phyloP scores from a whole-genome alignment of 2,797 vertebrate species.

The Sebastes diploproa region DNA sequence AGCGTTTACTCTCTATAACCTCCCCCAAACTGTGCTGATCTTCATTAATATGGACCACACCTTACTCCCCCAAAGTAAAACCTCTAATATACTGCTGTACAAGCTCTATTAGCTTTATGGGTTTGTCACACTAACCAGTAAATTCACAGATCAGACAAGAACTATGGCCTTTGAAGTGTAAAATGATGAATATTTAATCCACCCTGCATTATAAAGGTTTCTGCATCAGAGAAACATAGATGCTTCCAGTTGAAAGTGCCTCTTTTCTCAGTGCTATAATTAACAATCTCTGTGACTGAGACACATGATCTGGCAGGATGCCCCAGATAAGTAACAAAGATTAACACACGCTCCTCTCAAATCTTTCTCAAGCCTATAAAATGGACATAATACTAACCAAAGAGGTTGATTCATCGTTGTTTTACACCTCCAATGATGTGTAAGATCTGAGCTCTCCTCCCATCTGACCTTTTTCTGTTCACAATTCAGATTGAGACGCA shows the following conservation, averaged over 20 bases:
- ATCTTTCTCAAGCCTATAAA: background rate
- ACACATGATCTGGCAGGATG: slow-evolving; percentile 13
- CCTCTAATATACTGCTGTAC: background rate
- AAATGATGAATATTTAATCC: slow-evolving; percentile 57
- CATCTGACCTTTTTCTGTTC: slow-evolving; percentile 6
- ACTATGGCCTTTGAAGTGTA: slow-evolving; percentile 56
- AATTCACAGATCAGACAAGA: slow-evolving; percentile 43
- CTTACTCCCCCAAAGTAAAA: slow-evolving; percentile 3
- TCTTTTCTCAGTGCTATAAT: slow-evolving; percentile 41
- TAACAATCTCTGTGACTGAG: slow-evolving; percentile 32
- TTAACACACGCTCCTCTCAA: background rate
- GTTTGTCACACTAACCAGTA: slow-evolving; percentile 39
- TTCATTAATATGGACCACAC: slow-evolving; percentile 55
- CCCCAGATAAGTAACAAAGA: slow-evolving; percentile 35
- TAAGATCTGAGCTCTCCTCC: background rate
- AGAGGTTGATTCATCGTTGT: background rate
- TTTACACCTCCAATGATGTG: background rate
- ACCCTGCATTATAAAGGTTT: slow-evolving; percentile 21
- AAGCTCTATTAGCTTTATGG: slow-evolving; percentile 53
- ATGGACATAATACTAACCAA: background rate
- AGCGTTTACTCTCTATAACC: slow-evolving; percentile 40
- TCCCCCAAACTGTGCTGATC: slow-evolving; percentile 38
- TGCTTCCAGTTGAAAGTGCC: slow-evolving; percentile 24
- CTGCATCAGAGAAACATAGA: slow-evolving; percentile 16
- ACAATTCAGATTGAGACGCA: slow-evolving; percentile 11